Evolutionary conservation across 2,113 vertebrate genomes (phyloP).

Genomic region (Pao palembangensis): DNA sequence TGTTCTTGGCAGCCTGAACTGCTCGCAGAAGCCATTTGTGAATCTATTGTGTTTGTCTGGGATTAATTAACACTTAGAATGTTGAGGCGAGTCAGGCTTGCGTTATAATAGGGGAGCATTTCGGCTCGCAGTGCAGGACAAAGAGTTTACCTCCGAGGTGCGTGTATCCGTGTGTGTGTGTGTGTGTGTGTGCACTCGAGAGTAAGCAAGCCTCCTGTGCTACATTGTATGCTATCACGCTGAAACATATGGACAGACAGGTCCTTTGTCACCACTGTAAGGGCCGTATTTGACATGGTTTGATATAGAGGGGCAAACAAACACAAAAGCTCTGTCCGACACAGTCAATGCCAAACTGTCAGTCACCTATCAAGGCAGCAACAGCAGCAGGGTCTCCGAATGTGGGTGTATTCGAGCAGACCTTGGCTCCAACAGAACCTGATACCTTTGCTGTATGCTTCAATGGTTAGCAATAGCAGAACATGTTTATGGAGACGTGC

Average conservation of each 20-base stretch:
- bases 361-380: constrained; percentile 32
- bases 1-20: constrained; percentile 30
- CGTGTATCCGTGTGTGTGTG: constrained; percentile 22
- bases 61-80: constrained; percentile 72
- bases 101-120: constrained; percentile 49
- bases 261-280: constrained; percentile 62
- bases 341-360: constrained; percentile 47
- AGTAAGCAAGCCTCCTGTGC: constrained; percentile 23
- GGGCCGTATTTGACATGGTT: constrained; percentile 52
- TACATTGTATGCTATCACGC: constrained; percentile 59
- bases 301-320: constrained; percentile 56
- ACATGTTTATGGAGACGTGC: no score
- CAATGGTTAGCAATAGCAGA: no score
- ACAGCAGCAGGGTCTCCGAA: constrained; percentile 18
- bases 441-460: no score
- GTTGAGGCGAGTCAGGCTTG: constrained; percentile 54
- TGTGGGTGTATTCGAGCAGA: not conserved
- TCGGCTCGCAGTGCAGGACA: constrained; percentile 45
- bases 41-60: constrained; percentile 57
- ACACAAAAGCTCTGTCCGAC: constrained; percentile 55
- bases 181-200: constrained; percentile 12
- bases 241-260: constrained; percentile 66
- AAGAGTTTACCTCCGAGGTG: constrained; percentile 57
- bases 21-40: constrained; percentile 44
- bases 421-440: not conserved